A percentile compares a stretch with the other conserved stretches of the same genome.
These are phyloP conservation scores for Hapalemur alaotrensis DNA, from an alignment of 2,797 vertebrate species.

Conservation along the genomic window DNA sequence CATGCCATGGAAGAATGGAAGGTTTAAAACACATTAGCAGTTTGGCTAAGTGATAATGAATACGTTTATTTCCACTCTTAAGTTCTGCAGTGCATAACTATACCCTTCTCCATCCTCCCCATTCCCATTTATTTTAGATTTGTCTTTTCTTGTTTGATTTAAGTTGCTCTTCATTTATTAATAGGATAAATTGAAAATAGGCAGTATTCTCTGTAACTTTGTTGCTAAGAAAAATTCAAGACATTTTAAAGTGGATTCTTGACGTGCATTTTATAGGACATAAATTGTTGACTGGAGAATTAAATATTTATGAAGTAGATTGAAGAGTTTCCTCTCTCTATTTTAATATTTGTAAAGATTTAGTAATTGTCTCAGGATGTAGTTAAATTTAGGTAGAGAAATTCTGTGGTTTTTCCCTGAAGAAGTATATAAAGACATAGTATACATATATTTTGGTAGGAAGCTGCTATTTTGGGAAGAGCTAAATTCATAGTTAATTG, in stretches of 20 bases:
- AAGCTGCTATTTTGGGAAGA: slow-evolving; percentile 43
- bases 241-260: not conserved
- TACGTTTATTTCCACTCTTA: slow-evolving; percentile 56
- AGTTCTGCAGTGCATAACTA: slow-evolving; percentile 48
- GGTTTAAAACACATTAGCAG: slow-evolving; percentile 53
- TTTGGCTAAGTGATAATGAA: slow-evolving; percentile 60
- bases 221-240: slow-evolving; percentile 41
- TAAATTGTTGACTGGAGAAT: slow-evolving; percentile 36
- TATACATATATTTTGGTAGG: slow-evolving; percentile 18
- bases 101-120: not conserved
- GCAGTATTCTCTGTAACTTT: not conserved
- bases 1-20: slow-evolving; percentile 60
- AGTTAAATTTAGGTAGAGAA: slow-evolving; percentile 36
- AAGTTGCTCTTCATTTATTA: not conserved
- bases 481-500: slow-evolving; percentile 40
- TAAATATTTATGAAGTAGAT: slow-evolving; percentile 41
- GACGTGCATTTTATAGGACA: slow-evolving; percentile 30
- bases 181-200: slow-evolving; percentile 46
- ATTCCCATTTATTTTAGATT: slow-evolving; percentile 56
- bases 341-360: not conserved
- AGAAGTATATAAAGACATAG: slow-evolving; percentile 20
- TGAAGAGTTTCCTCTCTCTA: slow-evolving; percentile 35
- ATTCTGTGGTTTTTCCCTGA: not conserved
- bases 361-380: not conserved
- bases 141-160: slow-evolving; percentile 38